Percentiles rank a stretch among this genome's conserved stretches.
These are phyloP conservation scores for Lasioglossum vierecki DNA, from an alignment of 2,888 invertebrate species.

Conservation along the genomic window DNA sequence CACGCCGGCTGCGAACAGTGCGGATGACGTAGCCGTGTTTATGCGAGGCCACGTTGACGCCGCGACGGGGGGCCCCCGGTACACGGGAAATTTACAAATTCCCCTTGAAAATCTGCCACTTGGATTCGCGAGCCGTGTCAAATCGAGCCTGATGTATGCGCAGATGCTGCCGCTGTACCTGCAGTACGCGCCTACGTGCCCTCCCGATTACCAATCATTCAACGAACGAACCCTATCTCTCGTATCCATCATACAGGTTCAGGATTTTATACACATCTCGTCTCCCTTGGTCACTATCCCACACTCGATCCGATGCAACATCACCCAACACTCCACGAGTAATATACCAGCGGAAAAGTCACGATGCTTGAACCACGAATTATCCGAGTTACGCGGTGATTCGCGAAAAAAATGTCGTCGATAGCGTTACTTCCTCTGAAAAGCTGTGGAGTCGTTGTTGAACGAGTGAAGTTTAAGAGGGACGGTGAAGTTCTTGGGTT, in stretches of 20 bases:
- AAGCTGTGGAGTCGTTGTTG: background rate
- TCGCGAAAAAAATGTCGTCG: background rate
- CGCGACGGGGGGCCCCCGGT: constrained; percentile 30
- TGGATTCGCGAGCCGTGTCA: constrained; percentile 67
- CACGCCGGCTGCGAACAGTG: constrained; percentile 67
- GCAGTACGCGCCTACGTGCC: constrained; percentile 61
- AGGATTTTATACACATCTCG: constrained; percentile 55
- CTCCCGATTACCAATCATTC: constrained; percentile 63
- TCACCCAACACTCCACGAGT: constrained; percentile 6
- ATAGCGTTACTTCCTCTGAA: background rate
- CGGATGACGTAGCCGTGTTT: constrained; percentile 71
- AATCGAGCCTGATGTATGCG: constrained; percentile 73
- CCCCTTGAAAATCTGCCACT: constrained; percentile 73
- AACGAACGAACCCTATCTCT: constrained; percentile 15
- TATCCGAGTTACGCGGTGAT: background rate
- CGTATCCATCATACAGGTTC: constrained; percentile 56
- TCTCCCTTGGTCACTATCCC: constrained; percentile 17
- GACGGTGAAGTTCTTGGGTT: background rate
- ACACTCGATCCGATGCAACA: constrained; percentile 4
- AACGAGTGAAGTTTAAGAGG: background rate
- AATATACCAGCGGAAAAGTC: background rate
- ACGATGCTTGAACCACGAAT: background rate
- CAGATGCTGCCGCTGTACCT: constrained; percentile 72
- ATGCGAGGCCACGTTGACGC: constrained; percentile 67
- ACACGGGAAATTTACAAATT: constrained; percentile 76